Evolutionary conservation across 92 coral and sea anemone species (phyloP).

Genomic region (Chrysogorgia sp.): DNA sequence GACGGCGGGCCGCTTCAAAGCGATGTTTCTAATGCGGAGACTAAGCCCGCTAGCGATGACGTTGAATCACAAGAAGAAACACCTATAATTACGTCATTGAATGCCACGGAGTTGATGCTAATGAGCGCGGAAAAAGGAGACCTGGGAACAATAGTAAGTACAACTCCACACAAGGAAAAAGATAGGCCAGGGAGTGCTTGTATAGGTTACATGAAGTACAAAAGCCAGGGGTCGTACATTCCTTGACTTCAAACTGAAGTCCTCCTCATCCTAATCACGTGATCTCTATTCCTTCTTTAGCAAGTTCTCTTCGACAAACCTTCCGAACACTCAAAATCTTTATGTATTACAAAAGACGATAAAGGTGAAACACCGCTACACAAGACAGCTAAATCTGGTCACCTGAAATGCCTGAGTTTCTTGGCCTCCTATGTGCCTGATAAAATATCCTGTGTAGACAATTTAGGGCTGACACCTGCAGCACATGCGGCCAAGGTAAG

Average conservation of each 20-base stretch:
- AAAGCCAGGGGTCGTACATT: too few species aligned
- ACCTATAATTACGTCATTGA: constrained; percentile 24
- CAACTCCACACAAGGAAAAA: background rate
- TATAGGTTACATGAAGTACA: too few species aligned
- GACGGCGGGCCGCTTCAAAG: background rate
- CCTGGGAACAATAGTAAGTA: constrained; percentile 71
- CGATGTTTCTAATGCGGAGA: background rate
- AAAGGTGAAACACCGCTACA: constrained; percentile 86
- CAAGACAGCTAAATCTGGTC: constrained; percentile 82
- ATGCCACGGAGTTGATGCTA: constrained; percentile 51
- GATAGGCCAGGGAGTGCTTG: too few species aligned
- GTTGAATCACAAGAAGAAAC: constrained; percentile 1
- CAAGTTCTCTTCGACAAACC: constrained; percentile 28
- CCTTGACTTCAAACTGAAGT: too few species aligned
- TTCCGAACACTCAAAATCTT: constrained; percentile 40
- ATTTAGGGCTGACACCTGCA: constrained; percentile 75
- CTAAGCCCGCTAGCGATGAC: background rate
- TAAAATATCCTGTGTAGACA: constrained; percentile 66
- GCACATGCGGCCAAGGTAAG: constrained; percentile 87
- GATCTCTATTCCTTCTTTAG: background rate
- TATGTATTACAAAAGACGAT: constrained; percentile 68
- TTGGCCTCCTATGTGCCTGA: constrained; percentile 74
- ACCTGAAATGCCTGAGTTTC: constrained; percentile 82
- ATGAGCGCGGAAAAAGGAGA: constrained; percentile 83
- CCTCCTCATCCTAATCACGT: too few species aligned